phyloP scores from a whole-genome alignment of 2,113 vertebrate genomes.

The Gymnorhina tibicen region DNA sequence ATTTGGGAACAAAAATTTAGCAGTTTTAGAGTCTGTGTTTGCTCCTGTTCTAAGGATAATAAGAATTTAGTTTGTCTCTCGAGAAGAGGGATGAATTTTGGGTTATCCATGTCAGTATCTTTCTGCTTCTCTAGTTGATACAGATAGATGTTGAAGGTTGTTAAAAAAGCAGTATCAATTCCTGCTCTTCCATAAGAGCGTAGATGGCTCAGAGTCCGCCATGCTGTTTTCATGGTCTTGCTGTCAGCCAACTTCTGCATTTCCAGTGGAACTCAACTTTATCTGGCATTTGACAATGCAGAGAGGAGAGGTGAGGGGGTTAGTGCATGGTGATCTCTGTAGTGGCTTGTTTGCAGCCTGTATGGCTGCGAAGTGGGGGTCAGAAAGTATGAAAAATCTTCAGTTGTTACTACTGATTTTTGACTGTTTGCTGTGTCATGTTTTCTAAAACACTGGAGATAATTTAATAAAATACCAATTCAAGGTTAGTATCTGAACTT shows the following conservation, averaged over 20 bases:
- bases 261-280: background rate
- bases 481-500: background rate
- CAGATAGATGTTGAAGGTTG: background rate
- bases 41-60: background rate
- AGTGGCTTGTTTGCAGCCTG: background rate
- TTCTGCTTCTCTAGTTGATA: background rate
- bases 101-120: background rate
- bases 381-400: background rate
- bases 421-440: background rate
- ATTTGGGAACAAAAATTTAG: background rate
- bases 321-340: background rate
- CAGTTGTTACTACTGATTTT: background rate
- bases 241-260: background rate
- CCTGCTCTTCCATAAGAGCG: fast-evolving
- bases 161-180: background rate
- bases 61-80: background rate
- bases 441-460: background rate
- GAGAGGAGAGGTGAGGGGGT: background rate
- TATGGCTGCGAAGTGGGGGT: background rate
- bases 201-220: background rate
- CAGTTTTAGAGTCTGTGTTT: background rate
- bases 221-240: background rate
- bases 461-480: background rate
- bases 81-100: background rate
- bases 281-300: background rate